These are phyloP conservation scores for Syrista parreyssii DNA, from an alignment of 2,888 invertebrate species.

Conservation along the genomic window DNA sequence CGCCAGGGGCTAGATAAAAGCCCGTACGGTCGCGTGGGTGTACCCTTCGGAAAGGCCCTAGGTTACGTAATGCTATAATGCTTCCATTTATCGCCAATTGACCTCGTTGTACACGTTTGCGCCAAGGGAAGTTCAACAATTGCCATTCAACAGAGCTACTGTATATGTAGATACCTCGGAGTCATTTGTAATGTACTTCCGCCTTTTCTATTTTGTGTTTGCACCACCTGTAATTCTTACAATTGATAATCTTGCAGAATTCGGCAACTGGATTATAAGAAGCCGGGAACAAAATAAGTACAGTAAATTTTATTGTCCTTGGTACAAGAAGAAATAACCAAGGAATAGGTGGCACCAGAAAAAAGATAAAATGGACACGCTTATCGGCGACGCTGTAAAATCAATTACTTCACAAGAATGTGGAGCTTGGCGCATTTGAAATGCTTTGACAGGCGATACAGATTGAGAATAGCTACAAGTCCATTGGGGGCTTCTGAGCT, in stretches of 20 bases:
- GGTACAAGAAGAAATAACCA: not conserved
- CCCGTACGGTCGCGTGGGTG: conserved; percentile 50
- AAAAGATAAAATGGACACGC: not conserved
- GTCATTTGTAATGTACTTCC: conserved; percentile 36
- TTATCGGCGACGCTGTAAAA: too few relatives aligned
- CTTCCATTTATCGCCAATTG: conserved; percentile 65
- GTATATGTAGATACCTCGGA: conserved; percentile 30
- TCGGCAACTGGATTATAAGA: not conserved
- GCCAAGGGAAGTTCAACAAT: conserved; percentile 66
- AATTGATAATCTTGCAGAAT: not conserved
- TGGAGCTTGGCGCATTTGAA: not conserved
- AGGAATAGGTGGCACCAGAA: not conserved
- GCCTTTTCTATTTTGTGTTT: conserved; percentile 24
- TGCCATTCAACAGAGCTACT: conserved; percentile 58
- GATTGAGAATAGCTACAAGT: not conserved
- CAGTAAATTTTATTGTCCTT: not conserved
- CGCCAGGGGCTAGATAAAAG: conserved; percentile 24
- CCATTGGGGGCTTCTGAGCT: conserved; percentile 42
- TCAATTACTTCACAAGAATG: not conserved
- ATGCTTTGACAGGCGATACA: not conserved
- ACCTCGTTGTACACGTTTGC: conserved; percentile 65
- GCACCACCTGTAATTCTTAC: not conserved
- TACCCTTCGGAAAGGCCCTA: conserved; percentile 64
- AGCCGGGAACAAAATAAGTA: not conserved
- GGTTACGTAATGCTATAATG: conserved; percentile 64